These are phyloP conservation scores for Limanda limanda DNA, from an alignment of 2,113 vertebrate species.

Conservation along the genomic window DNA sequence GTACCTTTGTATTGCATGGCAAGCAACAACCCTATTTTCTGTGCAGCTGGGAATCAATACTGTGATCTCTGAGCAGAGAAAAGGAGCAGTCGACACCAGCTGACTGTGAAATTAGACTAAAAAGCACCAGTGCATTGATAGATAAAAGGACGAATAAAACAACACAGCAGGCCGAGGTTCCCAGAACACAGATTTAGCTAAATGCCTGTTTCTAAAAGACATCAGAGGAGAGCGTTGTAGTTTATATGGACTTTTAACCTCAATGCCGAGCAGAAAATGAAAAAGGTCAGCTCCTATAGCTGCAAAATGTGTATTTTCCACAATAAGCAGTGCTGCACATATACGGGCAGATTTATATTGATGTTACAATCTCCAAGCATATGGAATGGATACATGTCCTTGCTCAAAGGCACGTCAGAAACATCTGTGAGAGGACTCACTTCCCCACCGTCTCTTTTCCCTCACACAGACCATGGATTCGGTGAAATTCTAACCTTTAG, in stretches of 20 bases:
- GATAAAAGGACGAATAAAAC: slow-evolving; percentile 57
- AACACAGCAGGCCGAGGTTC: slow-evolving; percentile 25
- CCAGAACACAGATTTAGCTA: slow-evolving; percentile 48
- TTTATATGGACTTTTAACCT: background rate
- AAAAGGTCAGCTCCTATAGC: slow-evolving; percentile 16
- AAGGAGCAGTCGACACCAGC: slow-evolving; percentile 56
- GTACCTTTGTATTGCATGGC: slow-evolving; percentile 69
- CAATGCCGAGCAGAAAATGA: background rate
- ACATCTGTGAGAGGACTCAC: background rate
- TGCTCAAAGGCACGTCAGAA: slow-evolving; percentile 28
- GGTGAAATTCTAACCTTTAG: slow-evolving; percentile 29
- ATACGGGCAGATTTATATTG: background rate
- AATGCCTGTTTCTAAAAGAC: slow-evolving; percentile 18
- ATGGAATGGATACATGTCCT: background rate
- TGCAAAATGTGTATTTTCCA: background rate
- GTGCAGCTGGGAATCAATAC: slow-evolving; percentile 71
- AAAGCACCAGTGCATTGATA: slow-evolving; percentile 20
- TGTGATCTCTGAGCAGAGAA: slow-evolving; percentile 61
- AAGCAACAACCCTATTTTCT: slow-evolving; percentile 58
- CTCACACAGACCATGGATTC: background rate
- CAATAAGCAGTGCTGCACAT: background rate
- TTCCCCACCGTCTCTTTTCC: background rate
- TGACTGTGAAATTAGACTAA: slow-evolving; percentile 57
- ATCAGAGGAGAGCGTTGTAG: slow-evolving; percentile 3
- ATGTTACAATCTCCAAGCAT: background rate